These are phyloP conservation scores for Epinephelus awoara DNA, from an alignment of 2,797 vertebrate species.

Conservation along the genomic window DNA sequence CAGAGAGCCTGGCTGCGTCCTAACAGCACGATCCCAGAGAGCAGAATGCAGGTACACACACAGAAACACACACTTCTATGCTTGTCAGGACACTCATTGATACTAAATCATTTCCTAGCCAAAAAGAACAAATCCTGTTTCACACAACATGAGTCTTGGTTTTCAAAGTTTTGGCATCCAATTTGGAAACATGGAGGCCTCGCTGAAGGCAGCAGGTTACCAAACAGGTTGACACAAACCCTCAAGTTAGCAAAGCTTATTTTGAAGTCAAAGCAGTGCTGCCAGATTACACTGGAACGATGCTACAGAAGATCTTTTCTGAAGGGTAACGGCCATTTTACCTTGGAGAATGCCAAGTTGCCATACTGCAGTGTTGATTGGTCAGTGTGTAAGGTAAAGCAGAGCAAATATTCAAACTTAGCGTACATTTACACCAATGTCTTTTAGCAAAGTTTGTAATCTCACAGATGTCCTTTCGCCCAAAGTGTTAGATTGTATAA, in stretches of 20 bases:
- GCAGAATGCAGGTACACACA: constrained; percentile 25
- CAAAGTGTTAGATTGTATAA: neutral
- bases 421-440: too few species aligned
- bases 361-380: too few species aligned
- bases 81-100: constrained; percentile 5
- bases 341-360: too few species aligned
- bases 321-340: too few species aligned
- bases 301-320: too few species aligned
- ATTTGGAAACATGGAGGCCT: too few species aligned
- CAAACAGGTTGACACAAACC: neutral
- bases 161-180: neutral
- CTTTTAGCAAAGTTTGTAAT: too few species aligned
- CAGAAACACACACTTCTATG: neutral
- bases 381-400: too few species aligned
- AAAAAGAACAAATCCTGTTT: neutral
- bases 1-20: constrained; percentile 41
- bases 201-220: too few species aligned
- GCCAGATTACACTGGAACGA: too few species aligned
- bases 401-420: too few species aligned
- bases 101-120: neutral
- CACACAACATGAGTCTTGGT: neutral
- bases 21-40: constrained; percentile 25
- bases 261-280: neutral
- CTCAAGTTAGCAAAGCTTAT: neutral
- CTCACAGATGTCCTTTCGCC: neutral